Conservation (phyloP, 2,888 invertebrate species). For the Drosophila imparisetae region DNA sequence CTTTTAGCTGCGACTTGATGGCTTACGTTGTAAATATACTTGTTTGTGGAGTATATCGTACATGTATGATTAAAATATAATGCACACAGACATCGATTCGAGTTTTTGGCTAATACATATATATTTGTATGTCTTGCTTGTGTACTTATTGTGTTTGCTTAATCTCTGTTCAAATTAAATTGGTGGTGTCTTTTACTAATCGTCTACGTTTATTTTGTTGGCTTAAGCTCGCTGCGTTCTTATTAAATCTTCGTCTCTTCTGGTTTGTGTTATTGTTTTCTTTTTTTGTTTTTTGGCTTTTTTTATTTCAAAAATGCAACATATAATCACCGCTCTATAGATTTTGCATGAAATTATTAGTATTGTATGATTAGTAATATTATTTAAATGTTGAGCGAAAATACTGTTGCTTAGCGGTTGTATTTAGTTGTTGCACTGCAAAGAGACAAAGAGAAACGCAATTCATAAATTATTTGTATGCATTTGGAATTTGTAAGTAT, state of each 20-base stretch:
- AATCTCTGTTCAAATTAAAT: constrained; percentile 66
- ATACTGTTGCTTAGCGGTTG: constrained; percentile 76
- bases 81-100: constrained; percentile 58
- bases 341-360: constrained; percentile 38
- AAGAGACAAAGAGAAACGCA: constrained; percentile 36
- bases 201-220: constrained; percentile 71
- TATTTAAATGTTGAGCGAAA: constrained; percentile 73
- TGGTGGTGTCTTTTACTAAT: constrained; percentile 82
- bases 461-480: constrained; percentile 12
- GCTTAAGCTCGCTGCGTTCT: constrained; percentile 78
- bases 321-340: constrained; percentile 68
- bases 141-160: constrained; percentile 8
- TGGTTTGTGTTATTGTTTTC: constrained; percentile 10
- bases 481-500: constrained; percentile 23
- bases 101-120: constrained; percentile 56
- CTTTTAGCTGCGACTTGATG: constrained; percentile 55
- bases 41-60: constrained; percentile 49
- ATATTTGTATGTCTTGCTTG: constrained; percentile 28
- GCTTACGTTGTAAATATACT: constrained; percentile 54
- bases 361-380: constrained; percentile 42
- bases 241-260: constrained; percentile 30
- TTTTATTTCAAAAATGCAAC: constrained; percentile 68
- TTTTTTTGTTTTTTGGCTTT: constrained; percentile 21
- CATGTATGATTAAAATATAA: constrained; percentile 58
- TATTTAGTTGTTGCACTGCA: constrained; percentile 61